These are phyloP conservation scores for Prietella phreatophila DNA, from an alignment of 2,113 vertebrate species.

Conservation along the genomic window DNA sequence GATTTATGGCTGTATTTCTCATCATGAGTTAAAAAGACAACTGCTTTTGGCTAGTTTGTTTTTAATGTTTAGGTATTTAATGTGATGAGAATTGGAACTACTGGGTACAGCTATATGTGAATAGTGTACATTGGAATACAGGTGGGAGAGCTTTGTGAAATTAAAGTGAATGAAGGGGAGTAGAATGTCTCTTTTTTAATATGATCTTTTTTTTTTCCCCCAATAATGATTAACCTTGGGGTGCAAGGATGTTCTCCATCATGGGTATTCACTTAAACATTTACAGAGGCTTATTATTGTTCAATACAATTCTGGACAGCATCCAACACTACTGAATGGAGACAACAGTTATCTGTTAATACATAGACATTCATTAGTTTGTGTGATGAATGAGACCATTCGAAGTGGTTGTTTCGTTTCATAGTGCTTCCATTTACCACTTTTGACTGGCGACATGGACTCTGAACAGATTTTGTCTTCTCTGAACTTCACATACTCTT, in stretches of 20 bases:
- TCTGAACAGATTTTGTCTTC: not conserved
- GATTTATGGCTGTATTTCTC: slow-evolving; percentile 57
- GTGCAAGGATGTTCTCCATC: not conserved
- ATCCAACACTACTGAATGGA: not conserved
- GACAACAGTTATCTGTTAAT: not conserved
- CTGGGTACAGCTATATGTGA: slow-evolving; percentile 87
- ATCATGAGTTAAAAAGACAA: slow-evolving; percentile 49
- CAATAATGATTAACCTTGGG: not conserved
- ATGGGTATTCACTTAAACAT: not conserved
- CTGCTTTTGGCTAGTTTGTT: slow-evolving; percentile 61
- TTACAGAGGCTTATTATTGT: not conserved
- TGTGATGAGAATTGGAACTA: slow-evolving; percentile 72
- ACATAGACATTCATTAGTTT: not conserved
- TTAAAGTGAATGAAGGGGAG: slow-evolving; percentile 62
- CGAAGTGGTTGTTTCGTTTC: not conserved
- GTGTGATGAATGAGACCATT: not conserved
- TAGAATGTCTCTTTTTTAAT: slow-evolving; percentile 26
- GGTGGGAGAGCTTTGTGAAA: slow-evolving; percentile 55
- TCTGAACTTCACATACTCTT: not conserved
- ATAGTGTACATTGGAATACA: slow-evolving; percentile 88
- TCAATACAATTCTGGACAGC: too few relatives aligned
- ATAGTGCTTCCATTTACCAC: not conserved
- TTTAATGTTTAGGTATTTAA: slow-evolving; percentile 90
- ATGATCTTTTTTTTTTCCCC: not conserved
- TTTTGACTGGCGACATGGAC: not conserved